Conservation (phyloP, 1,140 invertebrate genomes). For the Ridgeia piscesae region DNA sequence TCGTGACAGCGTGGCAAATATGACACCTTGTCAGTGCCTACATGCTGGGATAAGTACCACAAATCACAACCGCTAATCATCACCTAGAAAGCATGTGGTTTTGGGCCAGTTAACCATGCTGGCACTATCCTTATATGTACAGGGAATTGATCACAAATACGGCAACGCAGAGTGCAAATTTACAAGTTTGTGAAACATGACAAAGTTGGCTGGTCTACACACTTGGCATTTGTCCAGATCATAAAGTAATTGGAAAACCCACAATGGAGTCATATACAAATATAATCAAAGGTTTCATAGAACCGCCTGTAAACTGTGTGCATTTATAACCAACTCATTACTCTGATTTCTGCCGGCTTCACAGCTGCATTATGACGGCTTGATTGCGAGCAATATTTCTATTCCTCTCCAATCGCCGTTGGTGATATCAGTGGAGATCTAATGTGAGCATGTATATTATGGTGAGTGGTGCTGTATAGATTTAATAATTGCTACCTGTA, state of each 20-base stretch:
- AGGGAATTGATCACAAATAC: background rate
- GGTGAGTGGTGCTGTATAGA: background rate
- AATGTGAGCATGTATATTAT: background rate
- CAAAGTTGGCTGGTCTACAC: background rate
- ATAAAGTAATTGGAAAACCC: background rate
- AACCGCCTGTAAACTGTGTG: background rate
- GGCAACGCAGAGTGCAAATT: background rate
- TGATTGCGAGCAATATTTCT: background rate
- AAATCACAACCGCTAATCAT: background rate
- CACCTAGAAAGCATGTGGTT: background rate
- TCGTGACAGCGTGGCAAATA: background rate
- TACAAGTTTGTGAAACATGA: background rate
- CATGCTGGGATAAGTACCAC: background rate
- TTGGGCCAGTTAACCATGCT: background rate
- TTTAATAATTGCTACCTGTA: background rate
- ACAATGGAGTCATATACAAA: conserved; percentile 1
- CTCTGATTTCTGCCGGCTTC: background rate
- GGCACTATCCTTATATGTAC: background rate
- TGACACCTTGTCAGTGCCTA: background rate
- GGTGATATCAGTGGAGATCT: background rate
- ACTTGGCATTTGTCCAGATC: background rate
- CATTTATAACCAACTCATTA: background rate
- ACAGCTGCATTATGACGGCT: background rate
- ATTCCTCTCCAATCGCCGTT: background rate
- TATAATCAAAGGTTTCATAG: conserved; percentile 1